These are phyloP conservation scores for Mirza zaza DNA, from an alignment of 2,113 vertebrate genomes.

Conservation along the genomic window DNA sequence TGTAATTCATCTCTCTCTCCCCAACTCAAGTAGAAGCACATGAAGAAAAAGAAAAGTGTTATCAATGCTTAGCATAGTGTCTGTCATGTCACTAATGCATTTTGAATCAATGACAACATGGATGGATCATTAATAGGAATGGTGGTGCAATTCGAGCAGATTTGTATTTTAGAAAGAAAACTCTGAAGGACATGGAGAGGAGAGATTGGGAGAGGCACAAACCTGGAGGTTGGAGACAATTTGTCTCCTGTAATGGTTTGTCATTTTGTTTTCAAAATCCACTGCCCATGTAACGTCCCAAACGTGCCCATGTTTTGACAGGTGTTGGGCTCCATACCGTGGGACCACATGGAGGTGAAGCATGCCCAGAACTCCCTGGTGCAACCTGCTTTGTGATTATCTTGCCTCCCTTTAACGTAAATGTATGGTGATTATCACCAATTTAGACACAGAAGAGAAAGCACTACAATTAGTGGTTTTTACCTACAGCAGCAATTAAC, in stretches of 20 bases:
- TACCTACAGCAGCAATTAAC: background rate
- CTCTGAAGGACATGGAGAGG: background rate
- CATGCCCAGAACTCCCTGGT: background rate
- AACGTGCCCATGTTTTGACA: slow-evolving; percentile 3
- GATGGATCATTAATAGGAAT: background rate
- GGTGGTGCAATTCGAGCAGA: background rate
- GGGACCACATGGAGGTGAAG: background rate
- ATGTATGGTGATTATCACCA: slow-evolving; percentile 29
- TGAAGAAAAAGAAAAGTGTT: background rate
- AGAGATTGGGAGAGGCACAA: background rate
- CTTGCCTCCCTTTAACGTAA: slow-evolving; percentile 49
- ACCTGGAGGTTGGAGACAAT: background rate
- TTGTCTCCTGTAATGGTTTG: background rate
- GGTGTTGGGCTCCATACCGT: background rate
- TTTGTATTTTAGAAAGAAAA: background rate
- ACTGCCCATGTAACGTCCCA: background rate
- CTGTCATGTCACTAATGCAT: background rate
- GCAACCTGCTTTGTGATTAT: slow-evolving; percentile 41
- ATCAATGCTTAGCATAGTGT: background rate
- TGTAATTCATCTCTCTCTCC: background rate
- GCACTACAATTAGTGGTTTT: slow-evolving; percentile 55
- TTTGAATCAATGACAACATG: background rate
- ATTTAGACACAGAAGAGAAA: slow-evolving; percentile 37
- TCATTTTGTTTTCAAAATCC: background rate
- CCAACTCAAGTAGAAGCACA: background rate